Evolutionary conservation across 1,140 invertebrate genomes (phyloP), one percentile per base, ranked within the genome.

Genomic region (Harlomillsia oculata): DNA sequence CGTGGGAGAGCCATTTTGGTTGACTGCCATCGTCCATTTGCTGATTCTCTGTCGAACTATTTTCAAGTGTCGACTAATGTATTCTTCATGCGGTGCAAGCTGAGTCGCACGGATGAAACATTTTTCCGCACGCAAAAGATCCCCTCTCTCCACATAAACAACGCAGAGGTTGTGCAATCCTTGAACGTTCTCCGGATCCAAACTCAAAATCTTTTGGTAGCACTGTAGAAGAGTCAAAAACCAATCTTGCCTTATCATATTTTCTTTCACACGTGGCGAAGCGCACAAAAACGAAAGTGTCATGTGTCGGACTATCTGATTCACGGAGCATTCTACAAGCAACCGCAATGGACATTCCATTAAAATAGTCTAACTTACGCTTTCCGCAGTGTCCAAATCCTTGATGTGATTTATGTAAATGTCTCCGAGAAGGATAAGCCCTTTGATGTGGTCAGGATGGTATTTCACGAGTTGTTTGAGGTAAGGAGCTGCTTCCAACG

Each of bases 401-500:
- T 95, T 95, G 62, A 95, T 85, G 60, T 87, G 86, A 71, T 97
- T 97, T 36, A 97, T 92, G 71, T 95, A 95, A 66, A 97, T 94
- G 70, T 97, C 94, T 14, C 93, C 93, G 5, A 97, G 75, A 16
- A 98, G 75, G 59, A 97, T 94, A 9, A 95, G 74, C 18, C 90
- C 93, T 76, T 97, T 97, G 0, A 90, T 82, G 70, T 97, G 93
- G 70, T 94, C 85, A 0, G 92, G 90, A 75, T 97, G 87, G 68
- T 89, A 82, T 60, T 87, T 79, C 21, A 97, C 84, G 2, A 97
- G 75, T 67, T 93, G 90, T 70, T 92, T 89, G 0, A 97, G 76
- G 70, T 91, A 94, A 0, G 89, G 89, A 11, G 90, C 86, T 1
- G 93, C 92, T 70, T 97, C 91, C 5, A 94, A 70, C 1, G 92